Evolutionary conservation across 2,113 vertebrate species (phyloP), one percentile per base, ranked within the genome.

Genomic region (Psammodynastes pulverulentus): DNA sequence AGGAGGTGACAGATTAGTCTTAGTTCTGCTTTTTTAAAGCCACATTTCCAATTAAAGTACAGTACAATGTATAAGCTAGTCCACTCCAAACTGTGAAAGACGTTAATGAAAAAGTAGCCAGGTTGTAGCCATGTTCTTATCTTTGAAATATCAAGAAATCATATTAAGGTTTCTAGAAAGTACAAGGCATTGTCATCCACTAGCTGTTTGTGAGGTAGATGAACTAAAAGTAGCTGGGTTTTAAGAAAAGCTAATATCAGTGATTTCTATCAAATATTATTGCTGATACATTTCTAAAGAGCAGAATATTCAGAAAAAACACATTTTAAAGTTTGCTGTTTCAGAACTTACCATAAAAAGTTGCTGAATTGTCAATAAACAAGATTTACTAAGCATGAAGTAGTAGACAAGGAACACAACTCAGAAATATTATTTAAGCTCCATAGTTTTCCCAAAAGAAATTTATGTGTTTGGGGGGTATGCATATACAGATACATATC

Each of bases 41-140:
- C 0, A 89, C 4, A 24, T 84, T 91, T 93, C 93, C 90, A 62
- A 52, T 93, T 54, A 91, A n/a, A 90, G 67, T 12, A 87, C 93
- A 90, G 79, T 9, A 85, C 93, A 90, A 62, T 0, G 87, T 48
- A 21, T 21, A 91, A 92, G 24, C 19, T 29, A 92, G 54, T 24
- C 85, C 23, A n/a, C 84, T 88, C 39, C 34, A 92, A 84, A 91
- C 43, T 72, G 13, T 79, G 91, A 90, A 89, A 39, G 88, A 86
- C 84, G 87, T 39, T 48, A 93, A 54, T 89, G 24, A 52, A 91
- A 58, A 23, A 72, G 15, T 29, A 89, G 46, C 43, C 51, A 90
- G 58, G 3, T 58, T 91, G 90, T 91, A 87, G 84, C 54, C 62
- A 72, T 48, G 51, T 29, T 43, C 21, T 54, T 39, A n/a, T 9